Evolutionary conservation across 2,888 invertebrate species (phyloP).

Genomic region (Strigamia transsilvanica): DNA sequence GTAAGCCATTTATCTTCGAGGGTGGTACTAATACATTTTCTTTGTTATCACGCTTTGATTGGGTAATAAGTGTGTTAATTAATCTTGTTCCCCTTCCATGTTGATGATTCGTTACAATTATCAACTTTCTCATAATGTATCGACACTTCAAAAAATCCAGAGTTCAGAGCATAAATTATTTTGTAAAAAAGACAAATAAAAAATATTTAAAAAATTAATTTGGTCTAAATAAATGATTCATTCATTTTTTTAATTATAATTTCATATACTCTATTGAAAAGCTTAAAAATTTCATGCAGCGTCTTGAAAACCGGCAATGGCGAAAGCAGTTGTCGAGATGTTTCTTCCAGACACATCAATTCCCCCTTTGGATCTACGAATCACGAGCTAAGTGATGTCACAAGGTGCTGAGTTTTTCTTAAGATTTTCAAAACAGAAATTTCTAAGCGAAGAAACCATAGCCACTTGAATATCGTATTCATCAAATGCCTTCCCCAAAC

Average conservation of each 20-base stretch:
- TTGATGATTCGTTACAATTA: conserved; percentile 28
- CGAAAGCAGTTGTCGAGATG: too few species aligned
- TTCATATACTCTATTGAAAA: background rate
- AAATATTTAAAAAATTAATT: background rate
- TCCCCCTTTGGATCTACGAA: too few species aligned
- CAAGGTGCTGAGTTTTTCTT: too few species aligned
- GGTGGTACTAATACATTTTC: conserved; percentile 27
- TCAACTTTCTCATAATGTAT: conserved; percentile 13
- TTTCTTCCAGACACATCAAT: too few species aligned
- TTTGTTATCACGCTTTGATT: conserved; percentile 29
- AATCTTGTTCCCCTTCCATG: conserved; percentile 13
- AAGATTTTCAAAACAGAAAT: too few species aligned
- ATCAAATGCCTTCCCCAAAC: background rate
- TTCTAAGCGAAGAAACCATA: too few species aligned
- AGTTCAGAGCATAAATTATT: conserved; percentile 7
- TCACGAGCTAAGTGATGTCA: too few species aligned
- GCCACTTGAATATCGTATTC: too few species aligned
- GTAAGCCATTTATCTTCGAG: conserved; percentile 27
- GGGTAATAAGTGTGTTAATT: conserved; percentile 36
- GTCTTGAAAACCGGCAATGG: background rate
- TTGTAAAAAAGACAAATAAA: background rate
- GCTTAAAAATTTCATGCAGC: background rate
- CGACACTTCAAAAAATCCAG: background rate
- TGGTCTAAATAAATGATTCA: background rate
- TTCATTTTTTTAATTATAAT: background rate